A percentile compares a stretch with the other conserved stretches of the same genome.
Conservation (phyloP, 2,113 vertebrate genomes). For the Mustela nigripes region DNA sequence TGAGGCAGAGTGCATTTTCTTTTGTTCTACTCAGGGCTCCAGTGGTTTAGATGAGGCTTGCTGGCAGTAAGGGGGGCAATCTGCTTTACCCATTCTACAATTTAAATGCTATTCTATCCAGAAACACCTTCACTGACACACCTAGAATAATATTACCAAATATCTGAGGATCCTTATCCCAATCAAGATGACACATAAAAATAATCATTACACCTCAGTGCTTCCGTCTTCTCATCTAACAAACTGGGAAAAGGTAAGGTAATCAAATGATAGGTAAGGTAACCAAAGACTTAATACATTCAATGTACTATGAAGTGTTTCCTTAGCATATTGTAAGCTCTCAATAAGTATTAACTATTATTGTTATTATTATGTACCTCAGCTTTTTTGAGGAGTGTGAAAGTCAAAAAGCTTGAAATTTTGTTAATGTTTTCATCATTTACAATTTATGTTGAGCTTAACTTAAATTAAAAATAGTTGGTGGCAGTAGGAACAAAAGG, state of each 20-base stretch:
- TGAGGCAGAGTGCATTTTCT: neutral
- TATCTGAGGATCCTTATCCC: neutral
- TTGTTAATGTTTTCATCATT: neutral
- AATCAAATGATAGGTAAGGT: neutral
- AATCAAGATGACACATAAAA: neutral
- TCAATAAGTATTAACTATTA: neutral
- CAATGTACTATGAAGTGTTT: neutral
- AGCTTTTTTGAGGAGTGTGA: neutral
- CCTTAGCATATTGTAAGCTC: neutral
- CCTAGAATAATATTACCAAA: neutral
- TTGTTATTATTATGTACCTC: neutral
- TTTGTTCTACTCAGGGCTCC: neutral
- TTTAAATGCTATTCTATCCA: neutral
- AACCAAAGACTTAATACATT: neutral
- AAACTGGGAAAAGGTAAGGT: neutral
- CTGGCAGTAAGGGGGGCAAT: neutral
- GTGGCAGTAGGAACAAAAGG: neutral
- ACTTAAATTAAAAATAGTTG: neutral
- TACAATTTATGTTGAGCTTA: constrained; percentile 15
- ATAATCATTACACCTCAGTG: neutral
- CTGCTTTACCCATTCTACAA: neutral
- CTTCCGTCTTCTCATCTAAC: neutral
- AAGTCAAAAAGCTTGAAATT: neutral
- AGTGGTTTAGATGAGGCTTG: neutral
- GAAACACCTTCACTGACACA: neutral